Base-by-base conservation (phyloP, 2,113 vertebrate species). In the Setophaga coronata region DNA sequence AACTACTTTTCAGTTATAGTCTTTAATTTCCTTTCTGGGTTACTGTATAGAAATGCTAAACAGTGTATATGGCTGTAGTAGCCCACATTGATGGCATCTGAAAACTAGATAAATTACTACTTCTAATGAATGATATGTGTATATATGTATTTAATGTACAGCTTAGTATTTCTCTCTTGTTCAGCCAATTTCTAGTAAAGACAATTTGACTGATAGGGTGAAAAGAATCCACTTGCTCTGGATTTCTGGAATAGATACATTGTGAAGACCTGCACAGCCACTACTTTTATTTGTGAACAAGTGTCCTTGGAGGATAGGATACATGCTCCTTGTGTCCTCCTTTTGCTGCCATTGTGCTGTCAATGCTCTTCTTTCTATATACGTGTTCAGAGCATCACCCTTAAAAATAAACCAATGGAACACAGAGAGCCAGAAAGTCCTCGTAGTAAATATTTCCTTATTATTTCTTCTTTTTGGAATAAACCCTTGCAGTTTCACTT, bases 1-100 rank as follows among this genome's bases (percentile, higher is more conserved):
- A 89, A 71, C 34, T 80, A 25, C 24, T 88, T 95, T 87, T 85
- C 47, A 85, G 74, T 88, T 87, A 80, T 25, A 85, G 90, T 96
- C 84, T 96, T 93, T 90, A 72, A 96, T 96, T 95, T 95, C 82
- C 79, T 87, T 17, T 91, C 58, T 93, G 54, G 8, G 10, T 65
- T 80, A 47, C 66, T 77, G 31, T 36, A 82, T 25, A 91, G 50
- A 87, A 79, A 82, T 94, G 66, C 24, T 82, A 47, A 82, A 50
- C 33, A 73, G 17, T 23, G 19, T 40, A 33, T 71, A 43, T 23
- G 10, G 51, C 17, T 73, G 58, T 62, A 76, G n/a, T 14, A 69
- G 40, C 28, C 34, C 50, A 69, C 28, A 72, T 4, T 50, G 23
- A 15, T 80, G 70, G 6, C 14, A 36, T 82, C 21, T 48, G 12